These are phyloP conservation scores for Gallinago nigripennis DNA, from an alignment of 2,797 vertebrate genomes.

Conservation along the genomic window DNA sequence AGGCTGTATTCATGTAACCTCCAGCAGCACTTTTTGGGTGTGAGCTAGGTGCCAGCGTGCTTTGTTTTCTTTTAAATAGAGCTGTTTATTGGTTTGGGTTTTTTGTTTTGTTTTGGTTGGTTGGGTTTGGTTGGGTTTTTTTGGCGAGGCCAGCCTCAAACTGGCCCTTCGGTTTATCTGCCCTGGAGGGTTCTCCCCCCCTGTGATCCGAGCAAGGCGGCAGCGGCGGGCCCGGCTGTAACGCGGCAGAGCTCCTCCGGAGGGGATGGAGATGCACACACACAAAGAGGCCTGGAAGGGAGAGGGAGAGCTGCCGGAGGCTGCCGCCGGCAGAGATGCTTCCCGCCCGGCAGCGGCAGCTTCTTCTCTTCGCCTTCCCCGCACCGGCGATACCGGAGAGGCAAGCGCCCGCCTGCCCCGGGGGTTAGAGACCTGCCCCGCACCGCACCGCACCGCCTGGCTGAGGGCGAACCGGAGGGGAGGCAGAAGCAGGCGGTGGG, in stretches of 20 bases:
- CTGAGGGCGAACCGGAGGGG: background rate
- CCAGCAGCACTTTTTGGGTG: background rate
- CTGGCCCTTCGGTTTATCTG: background rate
- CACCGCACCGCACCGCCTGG: too few species aligned
- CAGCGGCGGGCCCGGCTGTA: background rate
- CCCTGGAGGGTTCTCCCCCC: background rate
- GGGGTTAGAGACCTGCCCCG: too few species aligned
- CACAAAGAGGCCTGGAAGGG: background rate
- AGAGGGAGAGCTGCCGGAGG: background rate
- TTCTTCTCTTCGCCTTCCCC: background rate
- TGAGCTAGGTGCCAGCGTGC: background rate
- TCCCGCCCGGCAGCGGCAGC: background rate
- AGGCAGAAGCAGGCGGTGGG: background rate
- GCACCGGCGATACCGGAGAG: fast-evolving
- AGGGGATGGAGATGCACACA: background rate
- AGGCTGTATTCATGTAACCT: background rate
- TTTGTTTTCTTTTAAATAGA: background rate
- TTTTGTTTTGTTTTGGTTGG: too few species aligned
- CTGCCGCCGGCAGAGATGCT: background rate
- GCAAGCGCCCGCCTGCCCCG: background rate
- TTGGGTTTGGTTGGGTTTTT: background rate
- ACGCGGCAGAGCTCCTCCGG: background rate
- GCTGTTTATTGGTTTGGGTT: too few species aligned
- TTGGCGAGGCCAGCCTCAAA: background rate
- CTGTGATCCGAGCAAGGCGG: background rate